Conservation (phyloP, 1,140 invertebrate genomes). For the Scaptomyza hsui region DNA sequence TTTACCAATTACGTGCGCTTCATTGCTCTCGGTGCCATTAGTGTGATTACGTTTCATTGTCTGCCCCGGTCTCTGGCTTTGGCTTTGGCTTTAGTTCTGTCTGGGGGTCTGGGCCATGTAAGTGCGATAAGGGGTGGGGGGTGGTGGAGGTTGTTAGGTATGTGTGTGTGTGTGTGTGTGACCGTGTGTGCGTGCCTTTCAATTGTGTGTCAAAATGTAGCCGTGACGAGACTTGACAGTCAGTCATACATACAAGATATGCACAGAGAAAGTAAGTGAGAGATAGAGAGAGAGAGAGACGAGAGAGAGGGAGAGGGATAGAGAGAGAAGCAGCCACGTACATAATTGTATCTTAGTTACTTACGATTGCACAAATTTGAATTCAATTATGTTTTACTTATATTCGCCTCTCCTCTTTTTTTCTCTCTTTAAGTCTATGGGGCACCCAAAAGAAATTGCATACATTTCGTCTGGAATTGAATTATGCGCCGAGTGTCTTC, state of each 20-base stretch:
- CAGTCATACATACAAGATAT: conserved; percentile 40
- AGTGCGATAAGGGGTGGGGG: conserved; percentile 9
- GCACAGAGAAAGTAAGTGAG: conserved; percentile 14
- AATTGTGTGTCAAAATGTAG: conserved; percentile 83
- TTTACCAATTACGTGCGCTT: conserved; percentile 83
- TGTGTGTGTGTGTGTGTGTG: conserved; percentile 26
- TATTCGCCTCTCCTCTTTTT: conserved; percentile 18
- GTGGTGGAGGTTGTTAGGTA: neutral
- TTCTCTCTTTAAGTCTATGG: conserved; percentile 7
- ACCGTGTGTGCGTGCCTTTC: conserved; percentile 72
- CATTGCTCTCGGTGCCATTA: conserved; percentile 81
- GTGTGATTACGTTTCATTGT: conserved; percentile 83
- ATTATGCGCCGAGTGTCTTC: conserved; percentile 70
- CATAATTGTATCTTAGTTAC: conserved; percentile 83
- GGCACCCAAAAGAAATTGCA: conserved; percentile 70
- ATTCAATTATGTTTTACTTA: conserved; percentile 63
- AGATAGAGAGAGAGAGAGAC: conserved; percentile 9
- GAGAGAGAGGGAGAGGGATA: conserved; percentile 8
- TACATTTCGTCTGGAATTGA: conserved; percentile 76
- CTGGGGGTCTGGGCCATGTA: conserved; percentile 14
- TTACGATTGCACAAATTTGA: conserved; percentile 73
- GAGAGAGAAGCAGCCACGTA: conserved; percentile 64
- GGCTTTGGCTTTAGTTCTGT: conserved; percentile 35
- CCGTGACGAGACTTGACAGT: conserved; percentile 78
- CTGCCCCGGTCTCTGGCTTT: conserved; percentile 61